Conservation (phyloP, 2,113 vertebrate genomes). For the Lamprotornis superbus region DNA sequence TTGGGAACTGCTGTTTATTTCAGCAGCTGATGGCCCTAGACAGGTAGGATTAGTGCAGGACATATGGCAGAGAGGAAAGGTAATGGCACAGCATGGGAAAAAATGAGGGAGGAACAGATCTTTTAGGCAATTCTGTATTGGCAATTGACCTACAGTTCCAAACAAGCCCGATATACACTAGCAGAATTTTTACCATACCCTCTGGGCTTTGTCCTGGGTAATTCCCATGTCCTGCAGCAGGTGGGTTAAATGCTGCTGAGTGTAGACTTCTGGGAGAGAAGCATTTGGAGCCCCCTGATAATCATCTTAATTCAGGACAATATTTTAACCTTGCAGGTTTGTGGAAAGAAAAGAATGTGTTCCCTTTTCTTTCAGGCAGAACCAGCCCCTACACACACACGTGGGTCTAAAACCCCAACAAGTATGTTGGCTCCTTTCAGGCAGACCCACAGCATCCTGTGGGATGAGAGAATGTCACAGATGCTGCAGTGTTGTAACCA, state of each 20-base stretch:
- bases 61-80: neutral
- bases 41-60: neutral
- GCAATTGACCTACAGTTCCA: neutral
- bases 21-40: neutral
- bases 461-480: neutral
- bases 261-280: neutral
- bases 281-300: neutral
- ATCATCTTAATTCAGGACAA: neutral
- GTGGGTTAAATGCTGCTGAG: neutral
- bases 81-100: neutral
- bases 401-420: neutral
- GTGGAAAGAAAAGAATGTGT: neutral
- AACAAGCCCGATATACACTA: fast-evolving
- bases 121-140: neutral
- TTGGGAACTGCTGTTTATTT: neutral
- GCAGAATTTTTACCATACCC: neutral
- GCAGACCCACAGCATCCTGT: neutral
- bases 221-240: neutral
- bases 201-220: neutral
- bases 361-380: neutral
- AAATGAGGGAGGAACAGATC: neutral
- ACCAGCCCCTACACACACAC: neutral
- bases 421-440: neutral
- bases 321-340: neutral
- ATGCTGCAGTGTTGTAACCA: neutral